Conservation (phyloP, 2,113 vertebrate genomes). For the Toxotes chatareus region DNA sequence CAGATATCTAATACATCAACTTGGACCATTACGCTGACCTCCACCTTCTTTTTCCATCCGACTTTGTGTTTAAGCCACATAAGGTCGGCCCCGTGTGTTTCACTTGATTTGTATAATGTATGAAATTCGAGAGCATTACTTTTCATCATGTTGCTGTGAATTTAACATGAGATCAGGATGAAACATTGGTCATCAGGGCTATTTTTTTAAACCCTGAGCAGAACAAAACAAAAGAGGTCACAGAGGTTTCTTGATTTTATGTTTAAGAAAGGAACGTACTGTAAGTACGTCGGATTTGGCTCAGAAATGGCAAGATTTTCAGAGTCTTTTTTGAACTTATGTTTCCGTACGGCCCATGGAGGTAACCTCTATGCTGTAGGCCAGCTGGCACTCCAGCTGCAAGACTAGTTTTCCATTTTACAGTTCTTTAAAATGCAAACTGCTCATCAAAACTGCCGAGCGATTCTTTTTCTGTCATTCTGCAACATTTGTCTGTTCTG, state of each 20-base stretch:
- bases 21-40: constrained; percentile 6
- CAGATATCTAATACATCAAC: neutral
- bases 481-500: neutral
- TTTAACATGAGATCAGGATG: constrained; percentile 22
- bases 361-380: neutral
- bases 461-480: neutral
- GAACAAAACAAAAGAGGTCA: constrained; percentile 26
- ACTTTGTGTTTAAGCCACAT: neutral
- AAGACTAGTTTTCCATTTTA: neutral
- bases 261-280: neutral
- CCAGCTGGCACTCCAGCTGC: neutral
- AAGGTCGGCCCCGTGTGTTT: neutral
- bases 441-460: neutral
- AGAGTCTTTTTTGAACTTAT: neutral
- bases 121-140: neutral
- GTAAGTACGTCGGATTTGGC: neutral
- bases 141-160: constrained; percentile 19
- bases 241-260: constrained; percentile 1
- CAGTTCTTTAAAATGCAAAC: neutral
- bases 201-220: neutral
- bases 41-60: neutral
- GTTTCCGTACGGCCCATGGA: neutral
- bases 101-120: neutral
- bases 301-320: neutral
- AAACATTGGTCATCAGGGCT: neutral